phyloP scores from a whole-genome alignment of 2,797 vertebrate species.

The Megaceryle alcyon region DNA sequence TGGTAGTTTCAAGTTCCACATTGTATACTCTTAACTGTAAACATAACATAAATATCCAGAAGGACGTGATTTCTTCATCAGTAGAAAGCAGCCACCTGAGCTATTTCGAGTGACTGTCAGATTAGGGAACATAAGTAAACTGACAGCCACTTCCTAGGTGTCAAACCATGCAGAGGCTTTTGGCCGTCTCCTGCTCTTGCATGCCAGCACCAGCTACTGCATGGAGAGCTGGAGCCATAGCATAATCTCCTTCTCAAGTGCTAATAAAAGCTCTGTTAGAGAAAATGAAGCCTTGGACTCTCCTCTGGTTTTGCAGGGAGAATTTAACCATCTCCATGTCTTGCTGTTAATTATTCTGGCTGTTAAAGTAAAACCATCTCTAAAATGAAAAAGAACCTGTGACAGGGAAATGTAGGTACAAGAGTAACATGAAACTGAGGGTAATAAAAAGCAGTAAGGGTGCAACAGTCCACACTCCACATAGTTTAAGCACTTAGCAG shows the following conservation, averaged over 20 bases:
- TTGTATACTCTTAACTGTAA: background rate
- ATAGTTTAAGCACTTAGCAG: background rate
- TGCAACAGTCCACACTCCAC: background rate
- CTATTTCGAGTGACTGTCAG: conserved; percentile 53
- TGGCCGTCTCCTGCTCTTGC: background rate
- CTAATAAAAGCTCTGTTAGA: conserved; percentile 19
- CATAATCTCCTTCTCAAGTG: background rate
- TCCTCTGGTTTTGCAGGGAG: background rate
- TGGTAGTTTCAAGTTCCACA: background rate
- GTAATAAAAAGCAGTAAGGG: background rate
- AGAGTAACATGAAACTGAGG: background rate
- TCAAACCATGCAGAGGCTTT: conserved; percentile 16
- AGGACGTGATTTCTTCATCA: background rate
- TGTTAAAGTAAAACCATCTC: background rate
- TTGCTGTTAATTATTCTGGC: background rate
- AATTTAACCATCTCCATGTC: background rate
- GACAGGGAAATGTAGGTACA: background rate
- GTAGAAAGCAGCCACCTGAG: conserved; percentile 2
- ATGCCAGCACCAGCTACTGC: background rate
- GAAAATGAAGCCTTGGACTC: background rate
- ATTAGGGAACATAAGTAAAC: conserved; percentile 4
- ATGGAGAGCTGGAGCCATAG: background rate
- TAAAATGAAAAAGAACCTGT: background rate
- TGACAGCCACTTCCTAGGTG: conserved; percentile 29
- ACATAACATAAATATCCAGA: background rate